These are phyloP conservation scores for Saimiri boliviensis DNA, from an alignment of 2,113 vertebrate genomes.

Conservation along the genomic window DNA sequence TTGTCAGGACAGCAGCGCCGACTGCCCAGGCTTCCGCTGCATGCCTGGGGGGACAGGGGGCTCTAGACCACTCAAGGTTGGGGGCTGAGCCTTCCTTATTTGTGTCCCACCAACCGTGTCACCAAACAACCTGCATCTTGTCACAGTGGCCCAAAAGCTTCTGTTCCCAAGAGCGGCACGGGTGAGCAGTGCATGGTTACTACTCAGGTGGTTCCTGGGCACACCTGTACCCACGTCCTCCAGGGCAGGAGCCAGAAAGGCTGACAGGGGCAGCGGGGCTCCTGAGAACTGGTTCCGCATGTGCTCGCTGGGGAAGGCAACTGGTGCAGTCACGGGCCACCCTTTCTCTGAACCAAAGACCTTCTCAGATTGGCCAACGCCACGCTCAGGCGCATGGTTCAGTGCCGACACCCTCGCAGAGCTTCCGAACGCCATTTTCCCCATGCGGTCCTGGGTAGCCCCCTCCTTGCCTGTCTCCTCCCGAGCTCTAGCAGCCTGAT, in stretches of 20 bases:
- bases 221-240: background rate
- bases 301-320: rapidly evolving
- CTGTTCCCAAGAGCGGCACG: background rate
- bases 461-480: rapidly evolving
- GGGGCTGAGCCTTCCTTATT: background rate
- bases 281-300: background rate
- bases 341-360: background rate
- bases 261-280: rapidly evolving
- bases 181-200: rapidly evolving
- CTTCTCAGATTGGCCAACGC: background rate
- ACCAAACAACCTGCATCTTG: background rate
- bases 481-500: rapidly evolving
- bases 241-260: background rate
- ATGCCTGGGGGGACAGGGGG: rapidly evolving
- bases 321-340: rapidly evolving
- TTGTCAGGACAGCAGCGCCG: background rate
- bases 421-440: background rate
- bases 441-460: rapidly evolving
- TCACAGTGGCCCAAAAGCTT: rapidly evolving
- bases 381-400: rapidly evolving
- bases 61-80: background rate
- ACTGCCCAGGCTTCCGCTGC: rapidly evolving
- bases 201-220: background rate
- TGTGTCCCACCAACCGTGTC: background rate
- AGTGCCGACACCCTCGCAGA: rapidly evolving